Base-by-base conservation (phyloP, 2,888 invertebrate species). In the Rapana venosa region DNA sequence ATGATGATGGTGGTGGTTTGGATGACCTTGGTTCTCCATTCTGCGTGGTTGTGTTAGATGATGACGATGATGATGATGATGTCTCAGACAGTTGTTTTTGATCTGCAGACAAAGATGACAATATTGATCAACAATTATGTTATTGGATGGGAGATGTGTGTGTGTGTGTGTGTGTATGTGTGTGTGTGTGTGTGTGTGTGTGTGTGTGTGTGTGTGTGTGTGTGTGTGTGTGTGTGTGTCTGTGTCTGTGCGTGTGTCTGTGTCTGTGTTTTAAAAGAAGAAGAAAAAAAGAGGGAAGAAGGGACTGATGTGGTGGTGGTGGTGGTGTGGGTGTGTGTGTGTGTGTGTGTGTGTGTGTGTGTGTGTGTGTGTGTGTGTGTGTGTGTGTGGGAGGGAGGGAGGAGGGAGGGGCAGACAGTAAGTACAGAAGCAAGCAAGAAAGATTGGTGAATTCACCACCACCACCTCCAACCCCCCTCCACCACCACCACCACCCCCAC, bases 131-230 rank as follows among this genome's bases (percentile, higher is more conserved):
- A 15, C 8, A 26, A 79, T 15, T 79, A 15, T n/a, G 74, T n/a
- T 5, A 26, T 15, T 77, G 77, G n/a, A 77, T n/a, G n/a, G 30
- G 6, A 77, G 13, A 26, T 32, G 11, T 61, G 74, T 74, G 8
- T 11, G 15, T n/a, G 74, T 74, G 26, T 74, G 74, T 2, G 74
- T 36, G 36, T 26, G n/a, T 81, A 36, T 81, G 15, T 79, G 35
- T 79, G 79, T 79, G 79, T 79, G 79, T 79, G 79, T 79, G 79
- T 35, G 79, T 79, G 79, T 35, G 35, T 79, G 79, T 0, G 1
- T 17, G 22, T 5, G n/a, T 8, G 58, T 13, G 58, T 13, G 58
- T 13, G 58, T 13, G 58, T 58, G 8, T 8, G 70, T 8, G 70
- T 8, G 22, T 1, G 70, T 1, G 70, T 22, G 70, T 70, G 70